Evolutionary conservation across 1,140 invertebrate genomes (phyloP), one percentile per base, ranked within the genome.

Genomic region (Bombus polaris): DNA sequence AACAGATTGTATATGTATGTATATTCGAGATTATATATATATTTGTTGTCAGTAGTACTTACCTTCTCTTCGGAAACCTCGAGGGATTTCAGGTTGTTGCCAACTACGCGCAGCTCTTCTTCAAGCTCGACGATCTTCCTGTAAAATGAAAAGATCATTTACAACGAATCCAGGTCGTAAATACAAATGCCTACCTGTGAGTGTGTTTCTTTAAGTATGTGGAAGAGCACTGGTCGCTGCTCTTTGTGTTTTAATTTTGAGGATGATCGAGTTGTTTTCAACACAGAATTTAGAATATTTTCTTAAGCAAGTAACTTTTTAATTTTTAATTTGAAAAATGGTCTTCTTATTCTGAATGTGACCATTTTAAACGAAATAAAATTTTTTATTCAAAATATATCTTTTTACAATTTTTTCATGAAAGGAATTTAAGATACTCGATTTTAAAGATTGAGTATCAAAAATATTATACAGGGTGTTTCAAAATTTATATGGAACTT

Each of bases 61-160:
- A 99, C 99, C 98, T 99, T 99, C 96, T 99, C 99, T 96, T 99
- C 99, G 92, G 98, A 99, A 93, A 99, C 99, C 97, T 99, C 99
- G 93, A 99, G 98, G 94, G 99, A 99, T 96, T 99, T 99, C 96
- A 99, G 96, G 97, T 99, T 99, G 97, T 99, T 99, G 95, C 99
- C 99, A 95, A 99, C 99, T 93, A 99, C 98, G 95, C 99, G 98
- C 93, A 99, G 97, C 96, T 99, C 99, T 95, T 99, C 99, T 95
- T 99, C 99, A 96, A 99, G 97, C 96, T 99, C 99, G 95, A 99
- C 98, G 96, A 99, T 99, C 98, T 99, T 99, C 96, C 99, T 99
- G 97, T 83, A 97, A 97, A 95, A 92, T 87, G 88, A 91, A 90
- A 47, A 22, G 57, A 57, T 10, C 13, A 18, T 83, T 89, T 86